Conservation (phyloP, 2,113 vertebrate species). For the Caretta caretta region DNA sequence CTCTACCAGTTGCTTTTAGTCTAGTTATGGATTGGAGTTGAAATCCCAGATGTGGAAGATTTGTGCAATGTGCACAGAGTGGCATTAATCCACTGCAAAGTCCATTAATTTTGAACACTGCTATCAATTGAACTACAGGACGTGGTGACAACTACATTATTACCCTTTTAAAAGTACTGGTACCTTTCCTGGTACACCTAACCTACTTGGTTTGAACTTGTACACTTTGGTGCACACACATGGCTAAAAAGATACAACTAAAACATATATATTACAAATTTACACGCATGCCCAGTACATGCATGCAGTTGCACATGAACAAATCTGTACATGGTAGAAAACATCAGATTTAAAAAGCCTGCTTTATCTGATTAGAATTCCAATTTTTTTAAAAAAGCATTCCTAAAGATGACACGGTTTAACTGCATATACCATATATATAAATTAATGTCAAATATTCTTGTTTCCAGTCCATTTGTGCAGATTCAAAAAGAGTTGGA, state of each 20-base stretch:
- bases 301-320: not conserved
- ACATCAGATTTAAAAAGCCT: not conserved
- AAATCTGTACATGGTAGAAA: not conserved
- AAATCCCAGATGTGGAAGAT: slow-evolving; percentile 50
- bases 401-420: slow-evolving; percentile 2
- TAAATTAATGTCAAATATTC: fast-evolving
- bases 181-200: not conserved
- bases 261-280: not conserved
- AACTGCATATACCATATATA: not conserved
- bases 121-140: slow-evolving; percentile 49
- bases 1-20: not conserved
- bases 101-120: slow-evolving; percentile 72
- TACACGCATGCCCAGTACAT: not conserved
- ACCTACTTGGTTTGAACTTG: not conserved
- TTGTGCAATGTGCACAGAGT: slow-evolving; percentile 40
- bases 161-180: slow-evolving; percentile 52
- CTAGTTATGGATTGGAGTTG: slow-evolving; percentile 19
- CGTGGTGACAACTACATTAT: slow-evolving; percentile 49
- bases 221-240: not conserved
- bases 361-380: not conserved
- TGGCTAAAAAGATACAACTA: not conserved
- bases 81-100: slow-evolving; percentile 65
- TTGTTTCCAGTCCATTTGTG: fast-evolving
- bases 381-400: not conserved
- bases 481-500: not conserved